Evolutionary conservation across 2,797 vertebrate genomes (phyloP), one percentile per base, ranked within the genome.

Genomic region (Melopsittacus undulatus): DNA sequence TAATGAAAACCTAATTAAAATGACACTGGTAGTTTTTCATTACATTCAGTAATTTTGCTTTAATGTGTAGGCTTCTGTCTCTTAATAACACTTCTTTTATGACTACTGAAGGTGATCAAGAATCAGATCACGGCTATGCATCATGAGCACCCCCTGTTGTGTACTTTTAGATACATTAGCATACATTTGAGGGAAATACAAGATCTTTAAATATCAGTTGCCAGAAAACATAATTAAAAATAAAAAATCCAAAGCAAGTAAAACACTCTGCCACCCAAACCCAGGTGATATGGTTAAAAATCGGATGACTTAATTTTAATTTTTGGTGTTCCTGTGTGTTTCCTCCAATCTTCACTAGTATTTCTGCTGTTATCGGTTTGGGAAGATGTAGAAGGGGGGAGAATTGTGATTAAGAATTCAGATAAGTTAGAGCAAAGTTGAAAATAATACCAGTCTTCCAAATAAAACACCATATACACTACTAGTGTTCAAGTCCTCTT

Each of bases 1-100:
- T 94, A 67, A 5, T 80, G 83, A 69, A 87, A 89, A 95, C 38
- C 14, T 87, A 92, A 96, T 95, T 72, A 91, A 69, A 75, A 59
- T 22, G n/a, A 68, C 46, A 9, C 63, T 80, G 27, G 40, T 83
- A 64, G 27, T 45, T 90, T 94, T 96, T 93, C 73, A 79, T 43
- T 90, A 30, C 75, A 46, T 91, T 11, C 49, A 42, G 6, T 34
- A 73, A n/a, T 76, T 78, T 13, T 74, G 27, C 34, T 79, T 80
- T 95, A 92, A 85, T 0, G 1, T 70, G 90, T 46, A 90, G 62
- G 34, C 64, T 72, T 86, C 52, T 48, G 2, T 52, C 78, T 89
- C 68, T 29, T 95, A 86, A 54, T 77, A 95, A 40, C 59, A 91
- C 83, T 83, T 34, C 51, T 11, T 86, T 88, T 52, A 91, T 68